Percentiles rank a stretch among this genome's conserved stretches.
phyloP scores from a whole-genome alignment of 2,113 vertebrate genomes.

The Propithecus coquereli region DNA sequence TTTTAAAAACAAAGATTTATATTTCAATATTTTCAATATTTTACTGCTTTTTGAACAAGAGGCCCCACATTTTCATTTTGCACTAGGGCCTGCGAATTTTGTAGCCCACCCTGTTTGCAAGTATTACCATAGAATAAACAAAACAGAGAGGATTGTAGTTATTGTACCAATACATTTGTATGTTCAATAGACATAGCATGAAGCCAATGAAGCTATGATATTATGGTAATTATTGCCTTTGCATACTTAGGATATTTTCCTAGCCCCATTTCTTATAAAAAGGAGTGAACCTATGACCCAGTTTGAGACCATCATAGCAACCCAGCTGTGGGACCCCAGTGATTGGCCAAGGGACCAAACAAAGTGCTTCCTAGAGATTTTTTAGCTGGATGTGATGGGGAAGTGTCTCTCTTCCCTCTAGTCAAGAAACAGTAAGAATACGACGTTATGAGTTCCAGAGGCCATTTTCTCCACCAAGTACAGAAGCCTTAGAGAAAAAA shows the following conservation, averaged over 20 bases:
- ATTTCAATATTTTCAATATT: neutral
- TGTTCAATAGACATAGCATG: neutral
- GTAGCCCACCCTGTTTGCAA: neutral
- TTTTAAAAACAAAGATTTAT: neutral
- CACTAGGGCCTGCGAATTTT: neutral
- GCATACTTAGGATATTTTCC: constrained; percentile 14
- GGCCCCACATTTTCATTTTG: neutral
- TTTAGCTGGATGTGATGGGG: neutral
- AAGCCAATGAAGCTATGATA: neutral
- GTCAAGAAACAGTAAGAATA: neutral
- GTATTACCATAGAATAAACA: neutral
- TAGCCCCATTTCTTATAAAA: neutral
- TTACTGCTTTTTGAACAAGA: neutral
- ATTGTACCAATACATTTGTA: neutral
- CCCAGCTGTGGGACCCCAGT: neutral
- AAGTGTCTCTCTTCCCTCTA: neutral
- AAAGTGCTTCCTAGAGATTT: neutral
- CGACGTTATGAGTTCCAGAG: neutral
- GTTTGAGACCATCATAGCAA: neutral
- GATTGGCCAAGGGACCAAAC: neutral
- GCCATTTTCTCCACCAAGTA: neutral
- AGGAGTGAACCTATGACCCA: neutral
- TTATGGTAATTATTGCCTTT: neutral
- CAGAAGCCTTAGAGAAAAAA: neutral
- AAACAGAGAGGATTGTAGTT: neutral